Evolutionary conservation across 2,888 invertebrate genomes (phyloP).

Genomic region (Thecophora atra): DNA sequence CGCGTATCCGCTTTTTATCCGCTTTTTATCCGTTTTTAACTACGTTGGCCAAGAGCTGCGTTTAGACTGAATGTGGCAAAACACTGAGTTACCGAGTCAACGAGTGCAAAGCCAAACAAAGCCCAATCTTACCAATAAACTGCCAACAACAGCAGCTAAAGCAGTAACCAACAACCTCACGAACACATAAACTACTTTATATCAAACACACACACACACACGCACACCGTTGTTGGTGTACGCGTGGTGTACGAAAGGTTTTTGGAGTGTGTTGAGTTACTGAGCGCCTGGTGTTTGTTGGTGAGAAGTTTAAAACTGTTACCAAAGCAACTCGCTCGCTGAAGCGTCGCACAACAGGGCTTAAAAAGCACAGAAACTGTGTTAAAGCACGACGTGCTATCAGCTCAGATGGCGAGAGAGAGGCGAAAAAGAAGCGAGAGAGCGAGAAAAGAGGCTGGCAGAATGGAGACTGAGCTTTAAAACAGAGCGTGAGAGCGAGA

Average conservation of each 20-base stretch:
- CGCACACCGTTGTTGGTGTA: background rate
- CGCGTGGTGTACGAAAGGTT: background rate
- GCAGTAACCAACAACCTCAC: background rate
- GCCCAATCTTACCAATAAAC: constrained; percentile 28
- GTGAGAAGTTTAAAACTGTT: background rate
- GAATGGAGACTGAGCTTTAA: no score
- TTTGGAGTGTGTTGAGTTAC: background rate
- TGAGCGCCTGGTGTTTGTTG: background rate
- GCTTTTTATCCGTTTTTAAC: constrained; percentile 13
- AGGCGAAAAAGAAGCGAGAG: background rate
- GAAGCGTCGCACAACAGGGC: background rate
- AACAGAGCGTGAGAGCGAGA: no score
- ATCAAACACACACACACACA: background rate
- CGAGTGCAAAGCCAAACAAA: constrained; percentile 30
- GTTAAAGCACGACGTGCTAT: no score
- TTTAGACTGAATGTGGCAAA: constrained; percentile 48
- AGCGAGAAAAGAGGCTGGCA: no score
- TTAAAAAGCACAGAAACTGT: background rate
- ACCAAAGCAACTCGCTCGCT: background rate
- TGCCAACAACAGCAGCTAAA: constrained; percentile 19
- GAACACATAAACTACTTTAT: background rate
- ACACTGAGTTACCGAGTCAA: constrained; percentile 47
- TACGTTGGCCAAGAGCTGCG: constrained; percentile 52
- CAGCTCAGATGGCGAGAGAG: background rate
- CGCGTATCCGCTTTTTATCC: constrained; percentile 5